Conservation (phyloP, 2,888 invertebrate genomes). For the Drosophila leonis region DNA sequence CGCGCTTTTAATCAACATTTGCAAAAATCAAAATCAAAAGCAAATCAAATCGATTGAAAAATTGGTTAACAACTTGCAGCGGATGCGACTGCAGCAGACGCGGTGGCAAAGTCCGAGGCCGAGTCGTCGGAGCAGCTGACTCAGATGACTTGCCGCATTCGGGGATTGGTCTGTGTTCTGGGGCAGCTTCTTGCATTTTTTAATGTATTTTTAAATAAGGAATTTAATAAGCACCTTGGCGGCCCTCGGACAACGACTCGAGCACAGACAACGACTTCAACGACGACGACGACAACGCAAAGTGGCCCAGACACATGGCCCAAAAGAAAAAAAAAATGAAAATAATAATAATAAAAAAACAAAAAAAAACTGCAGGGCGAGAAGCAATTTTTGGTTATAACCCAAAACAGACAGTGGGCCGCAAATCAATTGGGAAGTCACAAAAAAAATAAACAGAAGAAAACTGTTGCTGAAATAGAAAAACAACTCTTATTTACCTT, state of each 20-base stretch:
- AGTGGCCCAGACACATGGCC: constrained; percentile 79
- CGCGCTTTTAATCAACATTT: constrained; percentile 75
- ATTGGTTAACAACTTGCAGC: constrained; percentile 63
- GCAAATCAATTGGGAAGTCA: background rate
- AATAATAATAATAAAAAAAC: constrained; percentile 14
- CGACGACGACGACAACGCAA: constrained; percentile 71
- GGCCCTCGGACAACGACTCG: constrained; percentile 70
- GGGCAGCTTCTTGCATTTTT: constrained; percentile 81
- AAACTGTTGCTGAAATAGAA: background rate
- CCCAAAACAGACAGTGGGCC: constrained; percentile 56
- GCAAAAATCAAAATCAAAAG: constrained; percentile 65
- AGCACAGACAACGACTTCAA: constrained; percentile 33
- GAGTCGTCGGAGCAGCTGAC: constrained; percentile 42
- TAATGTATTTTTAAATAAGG: constrained; percentile 82
- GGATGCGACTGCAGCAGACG: constrained; percentile 52
- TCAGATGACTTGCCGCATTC: constrained; percentile 40
- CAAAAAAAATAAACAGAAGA: background rate
- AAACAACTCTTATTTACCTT: too few relatives aligned
- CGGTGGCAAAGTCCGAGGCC: constrained; percentile 29
- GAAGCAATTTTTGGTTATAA: constrained; percentile 66
- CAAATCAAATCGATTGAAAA: constrained; percentile 68
- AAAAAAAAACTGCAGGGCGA: constrained; percentile 69
- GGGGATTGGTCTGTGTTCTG: constrained; percentile 57
- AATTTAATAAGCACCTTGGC: constrained; percentile 81
- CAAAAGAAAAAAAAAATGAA: constrained; percentile 33